phyloP scores from a whole-genome alignment of 2,888 invertebrate species.

The Trachelus iudaicus region DNA sequence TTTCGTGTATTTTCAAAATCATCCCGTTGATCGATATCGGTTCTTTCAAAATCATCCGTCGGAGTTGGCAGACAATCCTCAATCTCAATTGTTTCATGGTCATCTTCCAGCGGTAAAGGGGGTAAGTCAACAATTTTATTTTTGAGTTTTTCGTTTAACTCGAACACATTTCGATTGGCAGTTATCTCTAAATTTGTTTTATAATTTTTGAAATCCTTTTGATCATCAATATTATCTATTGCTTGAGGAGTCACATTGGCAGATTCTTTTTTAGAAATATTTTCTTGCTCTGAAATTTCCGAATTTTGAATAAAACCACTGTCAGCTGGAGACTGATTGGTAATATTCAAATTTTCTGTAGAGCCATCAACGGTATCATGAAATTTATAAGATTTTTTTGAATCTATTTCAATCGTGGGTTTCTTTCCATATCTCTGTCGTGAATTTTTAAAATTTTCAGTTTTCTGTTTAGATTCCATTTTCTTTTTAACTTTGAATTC shows the following conservation, averaged over 20 bases:
- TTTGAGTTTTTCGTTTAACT: background rate
- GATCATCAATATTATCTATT: background rate
- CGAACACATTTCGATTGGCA: background rate
- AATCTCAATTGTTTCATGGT: constrained; percentile 16
- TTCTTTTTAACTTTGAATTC: background rate
- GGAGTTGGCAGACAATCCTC: constrained; percentile 11
- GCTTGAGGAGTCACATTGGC: background rate
- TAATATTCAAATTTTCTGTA: background rate
- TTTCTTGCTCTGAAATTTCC: background rate
- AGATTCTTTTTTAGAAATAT: background rate
- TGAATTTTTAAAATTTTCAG: background rate
- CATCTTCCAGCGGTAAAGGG: background rate
- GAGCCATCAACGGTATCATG: background rate
- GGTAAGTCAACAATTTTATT: background rate
- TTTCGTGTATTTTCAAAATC: constrained; percentile 14
- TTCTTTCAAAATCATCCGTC: constrained; percentile 12
- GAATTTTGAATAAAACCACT: background rate
- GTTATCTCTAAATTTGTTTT: background rate
- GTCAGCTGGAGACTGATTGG: background rate
- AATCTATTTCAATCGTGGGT: background rate
- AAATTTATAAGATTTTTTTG: background rate
- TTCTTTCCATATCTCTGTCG: background rate
- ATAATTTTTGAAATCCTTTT: background rate
- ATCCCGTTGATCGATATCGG: constrained; percentile 3
- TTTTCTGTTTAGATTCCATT: background rate